phyloP scores from a whole-genome alignment of 2,797 vertebrate genomes.

The Acipenser oxyrinchus region DNA sequence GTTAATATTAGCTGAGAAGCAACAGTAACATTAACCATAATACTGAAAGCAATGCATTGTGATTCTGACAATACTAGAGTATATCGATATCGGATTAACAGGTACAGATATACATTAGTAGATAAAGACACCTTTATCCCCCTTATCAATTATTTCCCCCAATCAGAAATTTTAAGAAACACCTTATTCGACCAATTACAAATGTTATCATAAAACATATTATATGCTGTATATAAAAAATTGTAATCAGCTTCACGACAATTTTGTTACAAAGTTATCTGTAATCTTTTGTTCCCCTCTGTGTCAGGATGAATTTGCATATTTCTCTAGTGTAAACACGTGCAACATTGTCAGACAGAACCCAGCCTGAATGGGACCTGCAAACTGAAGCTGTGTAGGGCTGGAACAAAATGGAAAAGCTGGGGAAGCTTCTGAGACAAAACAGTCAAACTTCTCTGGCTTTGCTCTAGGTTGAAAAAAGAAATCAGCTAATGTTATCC shows the following conservation, averaged over 20 bases:
- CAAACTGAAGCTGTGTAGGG: constrained; percentile 3
- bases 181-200: constrained; percentile 7
- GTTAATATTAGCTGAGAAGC: constrained; percentile 11
- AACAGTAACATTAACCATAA: constrained; percentile 19
- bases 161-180: not conserved
- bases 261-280: too few relatives aligned
- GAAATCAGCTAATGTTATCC: not conserved
- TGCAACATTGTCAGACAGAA: constrained; percentile 9
- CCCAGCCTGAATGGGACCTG: constrained; percentile 4
- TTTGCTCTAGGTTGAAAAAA: not conserved
- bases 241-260: not conserved
- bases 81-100: constrained; percentile 10
- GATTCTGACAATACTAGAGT: constrained; percentile 30
- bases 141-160: constrained; percentile 4
- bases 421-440: not conserved
- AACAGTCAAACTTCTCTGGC: not conserved
- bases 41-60: constrained; percentile 33
- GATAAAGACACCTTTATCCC: constrained; percentile 25
- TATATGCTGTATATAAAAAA: not conserved
- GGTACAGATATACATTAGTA: constrained; percentile 12
- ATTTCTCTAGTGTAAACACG: constrained; percentile 16
- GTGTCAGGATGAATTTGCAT: constrained; percentile 7
- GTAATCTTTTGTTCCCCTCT: too few relatives aligned
- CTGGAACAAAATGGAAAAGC: not conserved
- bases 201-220: constrained; percentile 4